Conservation (phyloP, 35 echinoderm and acorn worm species). For the Ophiothrix spiculata region DNA sequence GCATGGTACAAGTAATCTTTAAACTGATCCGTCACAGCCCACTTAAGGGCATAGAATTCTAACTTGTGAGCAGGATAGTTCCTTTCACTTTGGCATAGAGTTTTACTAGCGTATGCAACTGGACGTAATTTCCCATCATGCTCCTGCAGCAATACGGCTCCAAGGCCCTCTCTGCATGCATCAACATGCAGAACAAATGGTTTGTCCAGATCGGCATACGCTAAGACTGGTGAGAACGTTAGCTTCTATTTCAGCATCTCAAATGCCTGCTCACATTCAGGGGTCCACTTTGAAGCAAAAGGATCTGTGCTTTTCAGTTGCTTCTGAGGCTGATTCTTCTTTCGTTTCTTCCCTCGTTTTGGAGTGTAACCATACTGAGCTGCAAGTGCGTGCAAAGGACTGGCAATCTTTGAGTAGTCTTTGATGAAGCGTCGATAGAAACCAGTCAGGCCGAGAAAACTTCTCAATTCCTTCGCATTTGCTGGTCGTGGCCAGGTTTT, state of each 20-base stretch:
- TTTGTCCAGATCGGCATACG: conserved; percentile 53
- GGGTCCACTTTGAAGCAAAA: conserved; percentile 21
- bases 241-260: conserved; percentile 24
- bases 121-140: conserved; percentile 28
- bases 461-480: conserved; percentile 39
- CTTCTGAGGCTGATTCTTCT: conserved; percentile 4
- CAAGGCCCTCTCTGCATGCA: conserved; percentile 52
- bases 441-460: conserved; percentile 56
- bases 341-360: background rate
- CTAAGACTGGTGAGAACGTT: conserved; percentile 54
- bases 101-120: conserved; percentile 58
- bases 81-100: conserved; percentile 16
- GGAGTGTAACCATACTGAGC: background rate
- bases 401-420: conserved; percentile 52
- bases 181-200: conserved; percentile 55
- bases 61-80: conserved; percentile 59
- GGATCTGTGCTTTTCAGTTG: conserved; percentile 15
- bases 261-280: conserved; percentile 62
- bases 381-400: conserved; percentile 50
- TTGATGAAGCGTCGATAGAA: conserved; percentile 66
- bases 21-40: conserved; percentile 47
- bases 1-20: conserved; percentile 43
- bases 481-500: conserved; percentile 45
- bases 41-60: conserved; percentile 49
- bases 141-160: conserved; percentile 49